Percentiles rank a stretch among this genome's conserved stretches.
phyloP scores from a whole-genome alignment of 2,797 vertebrate species.

The Ciconia nigra region DNA sequence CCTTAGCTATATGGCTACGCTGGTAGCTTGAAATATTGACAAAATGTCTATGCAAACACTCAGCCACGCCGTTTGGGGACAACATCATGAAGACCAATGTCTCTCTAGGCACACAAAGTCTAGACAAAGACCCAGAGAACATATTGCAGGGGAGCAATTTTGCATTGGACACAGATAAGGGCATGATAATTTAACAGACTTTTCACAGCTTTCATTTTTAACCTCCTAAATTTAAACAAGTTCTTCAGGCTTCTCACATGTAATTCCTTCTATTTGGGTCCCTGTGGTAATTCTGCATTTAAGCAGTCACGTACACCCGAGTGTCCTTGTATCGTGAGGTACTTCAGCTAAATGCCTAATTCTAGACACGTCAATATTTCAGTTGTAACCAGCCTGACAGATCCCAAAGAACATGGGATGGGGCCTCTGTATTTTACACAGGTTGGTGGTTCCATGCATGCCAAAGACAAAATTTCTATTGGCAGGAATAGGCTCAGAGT shows the following conservation, averaged over 20 bases:
- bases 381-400: background rate
- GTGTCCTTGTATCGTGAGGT: background rate
- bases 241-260: background rate
- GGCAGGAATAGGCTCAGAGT: background rate
- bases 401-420: background rate
- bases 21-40: background rate
- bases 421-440: background rate
- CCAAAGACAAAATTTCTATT: background rate
- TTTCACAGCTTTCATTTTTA: background rate
- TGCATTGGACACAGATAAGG: background rate
- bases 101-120: background rate
- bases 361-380: background rate
- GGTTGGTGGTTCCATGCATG: background rate
- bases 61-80: too few species aligned
- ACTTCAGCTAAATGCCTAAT: background rate
- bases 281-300: background rate
- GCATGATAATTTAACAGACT: background rate
- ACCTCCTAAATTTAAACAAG: background rate
- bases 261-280: background rate
- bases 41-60: background rate
- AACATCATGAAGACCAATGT: background rate
- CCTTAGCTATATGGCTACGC: background rate
- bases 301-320: accelerated
- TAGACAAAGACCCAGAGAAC: background rate
- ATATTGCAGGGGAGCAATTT: background rate